These are phyloP conservation scores for Triplophysa tibetana DNA, from an alignment of 2,113 vertebrate genomes.

Conservation along the genomic window DNA sequence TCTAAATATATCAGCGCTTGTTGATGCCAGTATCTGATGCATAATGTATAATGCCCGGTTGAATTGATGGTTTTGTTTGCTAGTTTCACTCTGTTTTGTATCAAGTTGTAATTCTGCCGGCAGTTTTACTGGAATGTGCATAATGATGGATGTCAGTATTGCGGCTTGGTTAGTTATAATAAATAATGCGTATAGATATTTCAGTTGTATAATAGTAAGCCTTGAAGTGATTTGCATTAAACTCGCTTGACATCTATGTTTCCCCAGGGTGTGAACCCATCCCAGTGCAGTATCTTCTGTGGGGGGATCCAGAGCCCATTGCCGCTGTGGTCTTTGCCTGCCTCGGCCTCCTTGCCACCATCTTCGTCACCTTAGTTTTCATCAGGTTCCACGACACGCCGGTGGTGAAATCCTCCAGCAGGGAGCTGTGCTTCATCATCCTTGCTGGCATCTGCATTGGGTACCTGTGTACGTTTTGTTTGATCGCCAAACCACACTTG, in stretches of 20 bases:
- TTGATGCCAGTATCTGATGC: constrained; percentile 37
- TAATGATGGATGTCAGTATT: background rate
- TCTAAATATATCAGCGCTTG: constrained; percentile 33
- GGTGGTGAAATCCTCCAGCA: constrained; percentile 96
- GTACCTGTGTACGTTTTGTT: constrained; percentile 95
- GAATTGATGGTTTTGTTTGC: constrained; percentile 15
- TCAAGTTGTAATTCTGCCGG: constrained; percentile 8
- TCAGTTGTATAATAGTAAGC: background rate
- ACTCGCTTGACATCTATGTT: constrained; percentile 44
- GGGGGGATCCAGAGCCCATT: constrained; percentile 96
- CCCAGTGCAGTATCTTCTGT: constrained; percentile 91
- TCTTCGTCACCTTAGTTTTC: constrained; percentile 93
- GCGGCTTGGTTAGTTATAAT: background rate
- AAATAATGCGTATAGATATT: background rate
- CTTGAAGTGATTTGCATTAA: constrained; percentile 1
- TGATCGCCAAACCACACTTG: constrained; percentile 92
- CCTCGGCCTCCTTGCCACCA: constrained; percentile 88
- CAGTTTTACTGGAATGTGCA: constrained; percentile 5
- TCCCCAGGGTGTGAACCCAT: constrained; percentile 90
- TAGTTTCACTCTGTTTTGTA: background rate
- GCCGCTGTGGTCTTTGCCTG: constrained; percentile 95
- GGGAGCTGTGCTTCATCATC: constrained; percentile 98
- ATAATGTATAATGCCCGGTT: constrained; percentile 36
- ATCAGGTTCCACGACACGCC: constrained; percentile 96
- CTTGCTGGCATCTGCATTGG: constrained; percentile 93